A percentile compares a stretch with the other conserved stretches of the same genome.
These are phyloP conservation scores for Spodoptera littoralis DNA, from an alignment of 2,888 invertebrate species.

Conservation along the genomic window DNA sequence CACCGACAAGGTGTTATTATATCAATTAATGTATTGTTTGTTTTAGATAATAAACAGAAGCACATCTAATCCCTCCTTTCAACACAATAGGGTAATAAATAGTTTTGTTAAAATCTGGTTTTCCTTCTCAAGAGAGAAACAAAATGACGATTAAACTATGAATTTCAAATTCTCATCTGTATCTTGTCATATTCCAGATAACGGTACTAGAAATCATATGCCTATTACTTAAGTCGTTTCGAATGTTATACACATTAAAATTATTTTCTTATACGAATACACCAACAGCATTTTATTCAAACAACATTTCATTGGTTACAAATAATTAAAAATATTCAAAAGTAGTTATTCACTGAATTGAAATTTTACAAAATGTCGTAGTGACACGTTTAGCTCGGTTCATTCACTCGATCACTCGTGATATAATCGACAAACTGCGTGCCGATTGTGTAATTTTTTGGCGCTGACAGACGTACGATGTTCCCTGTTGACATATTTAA, in stretches of 20 bases:
- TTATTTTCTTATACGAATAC: too few relatives aligned
- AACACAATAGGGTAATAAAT: constrained; percentile 19
- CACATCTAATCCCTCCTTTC: constrained; percentile 28
- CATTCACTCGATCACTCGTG: constrained; percentile 21
- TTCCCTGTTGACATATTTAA: constrained; percentile 33
- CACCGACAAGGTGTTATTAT: not conserved
- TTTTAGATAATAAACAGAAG: constrained; percentile 34
- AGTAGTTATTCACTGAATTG: too few relatives aligned
- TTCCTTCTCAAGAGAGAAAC: not conserved
- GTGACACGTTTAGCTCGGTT: constrained; percentile 14
- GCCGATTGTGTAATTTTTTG: constrained; percentile 43
- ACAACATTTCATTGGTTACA: too few relatives aligned
- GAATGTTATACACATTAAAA: too few relatives aligned
- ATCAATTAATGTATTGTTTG: not conserved
- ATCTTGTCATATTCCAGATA: too few relatives aligned
- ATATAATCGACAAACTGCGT: constrained; percentile 13
- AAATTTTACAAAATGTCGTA: not conserved
- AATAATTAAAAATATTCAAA: too few relatives aligned
- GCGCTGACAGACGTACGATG: constrained; percentile 29
- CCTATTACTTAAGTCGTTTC: too few relatives aligned
- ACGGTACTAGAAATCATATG: too few relatives aligned
- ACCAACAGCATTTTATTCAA: too few relatives aligned
- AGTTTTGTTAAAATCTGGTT: constrained; percentile 3
- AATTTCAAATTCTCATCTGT: too few relatives aligned
- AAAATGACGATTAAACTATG: too few relatives aligned